Percentiles rank a stretch among this genome's conserved stretches.
phyloP scores from a whole-genome alignment of 1,140 invertebrate genomes.

The Dinoponera quadriceps region DNA sequence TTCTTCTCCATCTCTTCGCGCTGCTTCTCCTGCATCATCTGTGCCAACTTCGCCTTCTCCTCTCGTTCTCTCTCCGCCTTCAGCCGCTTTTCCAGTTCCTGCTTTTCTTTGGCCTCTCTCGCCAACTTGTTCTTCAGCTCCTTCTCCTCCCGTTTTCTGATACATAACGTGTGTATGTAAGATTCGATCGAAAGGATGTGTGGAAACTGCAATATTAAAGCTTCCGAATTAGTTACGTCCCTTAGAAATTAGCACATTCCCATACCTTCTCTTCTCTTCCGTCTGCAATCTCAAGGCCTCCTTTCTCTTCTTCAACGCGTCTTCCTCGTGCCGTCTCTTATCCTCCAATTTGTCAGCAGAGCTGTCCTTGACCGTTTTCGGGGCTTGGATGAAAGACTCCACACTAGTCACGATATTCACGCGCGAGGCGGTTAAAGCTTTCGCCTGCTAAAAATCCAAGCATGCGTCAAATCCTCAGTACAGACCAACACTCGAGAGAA shows the following conservation, averaged over 20 bases:
- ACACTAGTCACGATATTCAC: constrained; percentile 76
- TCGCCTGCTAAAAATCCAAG: constrained; percentile 75
- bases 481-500: constrained; percentile 7
- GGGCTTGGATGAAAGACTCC: constrained; percentile 78
- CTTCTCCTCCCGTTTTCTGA: constrained; percentile 86
- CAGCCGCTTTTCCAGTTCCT: constrained; percentile 81
- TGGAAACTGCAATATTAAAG: neutral
- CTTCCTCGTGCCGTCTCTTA: constrained; percentile 80
- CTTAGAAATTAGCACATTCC: neutral
- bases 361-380: constrained; percentile 73
- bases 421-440: constrained; percentile 75
- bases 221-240: too few relatives aligned
- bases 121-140: constrained; percentile 86
- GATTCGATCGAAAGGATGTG: neutral
- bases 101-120: constrained; percentile 86
- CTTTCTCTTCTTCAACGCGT: constrained; percentile 81
- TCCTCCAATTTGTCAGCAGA: constrained; percentile 77
- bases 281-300: constrained; percentile 80
- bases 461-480: neutral
- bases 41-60: constrained; percentile 80
- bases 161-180: constrained; percentile 30
- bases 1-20: constrained; percentile 82
- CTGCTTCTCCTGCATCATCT: constrained; percentile 78
- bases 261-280: constrained; percentile 86
- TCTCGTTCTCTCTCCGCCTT: constrained; percentile 83